Evolutionary conservation across 2,888 invertebrate genomes (phyloP), one percentile per base, ranked within the genome.

Genomic region (Patella ulyssiponensis): DNA sequence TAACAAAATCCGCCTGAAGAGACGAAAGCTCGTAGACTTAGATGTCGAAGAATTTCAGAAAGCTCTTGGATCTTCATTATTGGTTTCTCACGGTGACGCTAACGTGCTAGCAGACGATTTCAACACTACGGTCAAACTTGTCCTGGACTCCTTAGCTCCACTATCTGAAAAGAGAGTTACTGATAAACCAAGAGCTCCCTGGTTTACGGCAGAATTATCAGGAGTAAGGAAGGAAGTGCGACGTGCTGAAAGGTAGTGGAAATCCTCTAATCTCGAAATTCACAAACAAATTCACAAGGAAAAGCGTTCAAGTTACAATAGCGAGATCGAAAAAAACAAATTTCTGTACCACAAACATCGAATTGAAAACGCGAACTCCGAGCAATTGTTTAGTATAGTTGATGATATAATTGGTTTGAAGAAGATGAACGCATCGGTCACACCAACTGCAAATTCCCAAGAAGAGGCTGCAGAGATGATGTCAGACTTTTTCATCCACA

Each of bases 131-230:
- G 58, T 58, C 58, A 58, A 58, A 58, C 58, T 58, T 7, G 58
- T 20, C 20, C 58, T 58, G 58, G 58, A 58, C 15, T 15, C 1
- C 58, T 58, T 58, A 15, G 58, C 58, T 58, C 58, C 58, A 17
- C 14, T 58, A 58, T 58, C 58, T 58, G 58, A 58, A 58, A 58
- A 58, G n/a, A 14, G n/a, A 58, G 58, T 58, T 58, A 58, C 20
- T 58, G 12, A 58, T 11, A 58, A 58, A 58, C 58, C 58, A 20
- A 14, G 58, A 58, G 58, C n/a, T 58, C 58, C 58, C 58, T 58
- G 58, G 58, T 58, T 58, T 58, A 14, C 15, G 17, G 14, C n/a
- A 58, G 58, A 14, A 33, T 33, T 58, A 58, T 58, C 58, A 58
- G 58, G n/a, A 58, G 58, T 15, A 20, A 58, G 58, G 11, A 58